Evolutionary conservation across 2,888 invertebrate genomes (phyloP), one percentile per base, ranked within the genome.

Genomic region (Megastigmus dorsalis): DNA sequence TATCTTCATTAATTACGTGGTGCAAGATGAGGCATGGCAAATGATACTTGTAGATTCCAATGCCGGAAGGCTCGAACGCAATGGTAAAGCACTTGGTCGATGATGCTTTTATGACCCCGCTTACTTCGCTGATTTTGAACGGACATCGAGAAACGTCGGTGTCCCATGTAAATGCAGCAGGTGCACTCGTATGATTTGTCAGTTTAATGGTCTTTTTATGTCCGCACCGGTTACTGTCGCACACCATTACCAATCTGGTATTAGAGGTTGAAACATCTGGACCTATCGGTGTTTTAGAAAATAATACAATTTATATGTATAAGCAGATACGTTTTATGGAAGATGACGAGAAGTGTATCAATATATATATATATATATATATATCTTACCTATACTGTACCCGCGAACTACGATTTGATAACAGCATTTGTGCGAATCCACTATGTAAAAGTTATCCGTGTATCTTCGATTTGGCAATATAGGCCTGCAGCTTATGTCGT

Each of bases 111-210:
- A 89, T 81, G 0, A 55, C 67, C 15, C 89, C 89, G 41, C 81
- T 78, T 5, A 43, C 71, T 13, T 84, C 82, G 62, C 83, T 81
- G 3, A 89, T 76, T 57, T 83, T 82, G 78, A 89, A 89, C 13
- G 84, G 72, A 43, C 81, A 82, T 38, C 84, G 81, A 28, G 77
- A 59, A 23, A 70, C 75, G 59, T 84, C 83, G 2, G 85, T 70
- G 55, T 89, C 88, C 23, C 89, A 86, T 74, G 86, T 82, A 74
- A 86, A 89, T 18, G 66, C 80, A 2, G 88, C 86, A 0, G 82
- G 65, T 18, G 83, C 77, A 15, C 79, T 78, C 0, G 88, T 85
- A 26, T 77, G 67, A 75, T 89, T 89, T 10, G 67, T 80, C 13
- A 89, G 75, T 79, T 85, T 88, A 26, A 89, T 80, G n/a, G n/a